Base-by-base conservation (phyloP, 2,113 vertebrate species). In the Misgurnus mizolepis region DNA sequence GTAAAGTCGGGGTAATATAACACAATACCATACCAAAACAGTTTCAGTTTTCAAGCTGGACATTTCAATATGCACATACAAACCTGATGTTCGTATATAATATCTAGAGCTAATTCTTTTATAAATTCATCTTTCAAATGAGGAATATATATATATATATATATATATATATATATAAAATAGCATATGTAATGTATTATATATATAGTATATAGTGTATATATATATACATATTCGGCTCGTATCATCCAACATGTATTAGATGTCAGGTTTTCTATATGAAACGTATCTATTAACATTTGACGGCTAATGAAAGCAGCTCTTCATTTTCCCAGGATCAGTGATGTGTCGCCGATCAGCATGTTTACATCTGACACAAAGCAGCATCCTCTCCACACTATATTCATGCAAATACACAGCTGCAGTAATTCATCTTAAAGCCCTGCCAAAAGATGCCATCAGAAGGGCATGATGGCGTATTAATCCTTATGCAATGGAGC, bases 401-500 rank as follows among this genome's bases (percentile, higher is more conserved):
- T 56, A 71, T 56, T 67, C 18, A 74, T 81, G 50, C 55, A 75
- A 81, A 75, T 67, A 34, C 53, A 45, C 50, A 55, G 47, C 61
- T 58, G 66, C 22, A 3, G 11, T 27, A 84, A 78, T 73, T 78
- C 34, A 72, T 81, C 66, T 53, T 50, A 9, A 22, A 72, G 40
- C 55, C n/a, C 72, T 62, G 50, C 14, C 3, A 39, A 72, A 71
- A 55, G 14, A 64, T 47, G 39, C 39, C 75, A 74, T 75, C 67
- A 70, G 18, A 41, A 27, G 1, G 45, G 39, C 45, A 6, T 76
- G 78, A 72, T 62, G 62, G 43, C 64, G 39, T 67, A 75, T 68
- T 72, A 67, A 78, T 76, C 55, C 70, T 69, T 62, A 27, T 71
- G 58, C 62, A 53, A 76, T 67, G 45, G 60, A 78, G 64, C 39